Evolutionary conservation across 2,797 vertebrate genomes (phyloP).

Genomic region (Anguilla obscura): DNA sequence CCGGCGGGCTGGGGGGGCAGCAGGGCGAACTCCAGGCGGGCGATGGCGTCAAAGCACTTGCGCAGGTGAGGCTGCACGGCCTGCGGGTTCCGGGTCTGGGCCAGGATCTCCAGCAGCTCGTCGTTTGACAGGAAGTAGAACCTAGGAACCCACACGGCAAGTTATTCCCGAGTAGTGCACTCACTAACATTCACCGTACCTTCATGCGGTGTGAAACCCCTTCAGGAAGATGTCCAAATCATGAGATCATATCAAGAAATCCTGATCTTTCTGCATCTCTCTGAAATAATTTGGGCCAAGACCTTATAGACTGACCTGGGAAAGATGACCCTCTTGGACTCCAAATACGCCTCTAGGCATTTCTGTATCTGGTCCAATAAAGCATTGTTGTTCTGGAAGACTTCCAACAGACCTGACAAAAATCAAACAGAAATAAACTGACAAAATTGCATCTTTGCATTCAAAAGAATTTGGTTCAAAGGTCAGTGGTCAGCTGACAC

Average conservation of each 20-base stretch:
- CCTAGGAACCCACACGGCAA: conserved; percentile 53
- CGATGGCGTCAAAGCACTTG: conserved; percentile 85
- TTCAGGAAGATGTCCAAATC: background rate
- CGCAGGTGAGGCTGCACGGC: conserved; percentile 84
- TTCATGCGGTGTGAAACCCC: background rate
- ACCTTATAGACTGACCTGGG: conserved; percentile 71
- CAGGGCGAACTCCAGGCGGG: conserved; percentile 75
- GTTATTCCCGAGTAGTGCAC: background rate
- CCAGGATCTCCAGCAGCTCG: conserved; percentile 84
- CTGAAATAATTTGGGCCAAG: background rate
- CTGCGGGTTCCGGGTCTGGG: conserved; percentile 82
- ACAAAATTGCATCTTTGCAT: background rate
- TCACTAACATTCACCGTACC: background rate
- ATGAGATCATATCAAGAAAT: conserved; percentile 8
- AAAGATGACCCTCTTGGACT: conserved; percentile 86
- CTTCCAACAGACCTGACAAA: conserved; percentile 74
- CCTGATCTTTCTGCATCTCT: background rate
- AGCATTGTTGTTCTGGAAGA: conserved; percentile 80
- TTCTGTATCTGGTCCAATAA: conserved; percentile 86
- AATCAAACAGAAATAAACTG: conserved; percentile 21
- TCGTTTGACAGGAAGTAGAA: conserved; percentile 89
- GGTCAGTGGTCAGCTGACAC: background rate
- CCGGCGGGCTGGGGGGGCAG: conserved; percentile 50
- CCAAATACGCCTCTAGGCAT: conserved; percentile 83
- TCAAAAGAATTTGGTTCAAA: background rate